Conservation (phyloP, 2,797 vertebrate genomes). For the Onychomys arenicola region DNA sequence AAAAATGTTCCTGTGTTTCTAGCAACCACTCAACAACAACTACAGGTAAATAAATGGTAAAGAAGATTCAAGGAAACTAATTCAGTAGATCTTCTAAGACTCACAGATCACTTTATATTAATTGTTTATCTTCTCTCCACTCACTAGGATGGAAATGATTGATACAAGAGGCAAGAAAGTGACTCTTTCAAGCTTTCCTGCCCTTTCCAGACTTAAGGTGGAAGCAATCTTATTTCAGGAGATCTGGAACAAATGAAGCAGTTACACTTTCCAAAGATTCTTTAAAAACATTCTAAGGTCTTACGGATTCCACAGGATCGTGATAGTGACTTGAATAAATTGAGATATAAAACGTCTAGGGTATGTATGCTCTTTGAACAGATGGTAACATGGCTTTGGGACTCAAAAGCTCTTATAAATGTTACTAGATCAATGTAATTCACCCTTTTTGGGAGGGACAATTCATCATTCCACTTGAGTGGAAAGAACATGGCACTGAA, state of each 20-base stretch:
- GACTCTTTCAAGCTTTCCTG: background rate
- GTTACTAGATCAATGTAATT: slow-evolving; percentile 32
- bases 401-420: slow-evolving; percentile 11
- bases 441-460: slow-evolving; percentile 36
- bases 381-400: background rate
- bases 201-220: background rate
- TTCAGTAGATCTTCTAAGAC: background rate
- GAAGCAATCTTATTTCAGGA: background rate
- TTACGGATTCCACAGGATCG: slow-evolving; percentile 54
- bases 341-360: background rate
- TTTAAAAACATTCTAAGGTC: slow-evolving; percentile 26
- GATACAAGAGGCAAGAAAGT: background rate
- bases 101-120: background rate
- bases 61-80: background rate
- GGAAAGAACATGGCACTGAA: slow-evolving; percentile 51
- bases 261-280: slow-evolving; percentile 22
- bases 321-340: background rate
- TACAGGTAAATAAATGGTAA: background rate
- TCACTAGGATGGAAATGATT: background rate
- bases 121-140: background rate
- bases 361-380: background rate
- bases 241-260: slow-evolving; percentile 42
- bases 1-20: slow-evolving; percentile 17
- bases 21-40: background rate
- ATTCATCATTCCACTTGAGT: slow-evolving; percentile 20